Evolutionary conservation across 2,113 vertebrate species (phyloP).

Genomic region (Phainopepla nitens): DNA sequence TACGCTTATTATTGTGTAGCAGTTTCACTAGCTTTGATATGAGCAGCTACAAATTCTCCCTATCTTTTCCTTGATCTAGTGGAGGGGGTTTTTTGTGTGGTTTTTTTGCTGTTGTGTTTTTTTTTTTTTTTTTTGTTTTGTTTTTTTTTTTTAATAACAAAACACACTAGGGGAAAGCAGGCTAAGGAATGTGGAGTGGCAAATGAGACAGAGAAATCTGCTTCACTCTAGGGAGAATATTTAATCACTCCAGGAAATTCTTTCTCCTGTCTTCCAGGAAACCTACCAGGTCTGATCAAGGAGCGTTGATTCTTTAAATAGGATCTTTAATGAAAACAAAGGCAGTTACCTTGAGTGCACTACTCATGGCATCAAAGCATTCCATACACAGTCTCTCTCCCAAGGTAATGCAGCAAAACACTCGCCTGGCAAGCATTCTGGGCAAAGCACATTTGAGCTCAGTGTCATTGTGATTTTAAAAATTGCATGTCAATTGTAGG

Average conservation of each 20-base stretch:
- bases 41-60: background rate
- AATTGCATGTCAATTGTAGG: background rate
- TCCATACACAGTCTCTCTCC: background rate
- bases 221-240: background rate
- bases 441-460: fast-evolving
- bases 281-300: constrained; percentile 46
- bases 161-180: background rate
- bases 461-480: fast-evolving
- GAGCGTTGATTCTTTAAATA: constrained; percentile 37
- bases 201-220: background rate
- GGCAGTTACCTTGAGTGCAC: constrained; percentile 28
- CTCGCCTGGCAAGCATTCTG: background rate
- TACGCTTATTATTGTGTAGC: background rate
- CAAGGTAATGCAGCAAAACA: background rate
- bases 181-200: background rate
- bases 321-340: constrained; percentile 42
- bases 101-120: background rate
- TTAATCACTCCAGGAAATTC: constrained; percentile 48
- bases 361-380: background rate
- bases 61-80: background rate
- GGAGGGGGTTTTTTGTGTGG: too few relatives aligned
- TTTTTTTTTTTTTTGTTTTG: background rate
- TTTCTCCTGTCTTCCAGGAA: constrained; percentile 54
- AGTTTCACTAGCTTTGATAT: background rate
- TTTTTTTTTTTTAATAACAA: background rate